Base-by-base conservation (phyloP, 2,113 vertebrate genomes). In the Pagrus major region DNA sequence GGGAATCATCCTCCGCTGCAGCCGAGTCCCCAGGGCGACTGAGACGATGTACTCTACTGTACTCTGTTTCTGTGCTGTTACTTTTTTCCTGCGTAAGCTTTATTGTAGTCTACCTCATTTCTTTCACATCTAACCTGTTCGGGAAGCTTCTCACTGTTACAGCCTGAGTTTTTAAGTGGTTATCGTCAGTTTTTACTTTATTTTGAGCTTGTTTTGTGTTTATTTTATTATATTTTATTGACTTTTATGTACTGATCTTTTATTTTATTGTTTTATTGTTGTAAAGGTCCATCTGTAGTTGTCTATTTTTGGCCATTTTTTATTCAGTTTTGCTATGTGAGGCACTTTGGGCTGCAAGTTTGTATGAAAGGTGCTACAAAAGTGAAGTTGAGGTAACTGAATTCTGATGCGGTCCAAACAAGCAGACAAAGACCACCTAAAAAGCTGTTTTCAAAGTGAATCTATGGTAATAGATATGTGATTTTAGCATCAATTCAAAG, bases 1-100 rank as follows among this genome's bases (percentile, higher is more conserved):
- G 33, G 47, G 56, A 44, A 71, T 59, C 20, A 46, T 35, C 74
- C 84, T 71, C 39, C 49, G 65, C 41, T 51, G 64, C 25, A 61
- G 42, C 33, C 21, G 16, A 20, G 70, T 37, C 59, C 35, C 47
- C 23, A 6, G 51, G 65, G 70, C 31, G 41, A 59, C 18, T 11
- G 31, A 39, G 21, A 14, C 20, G 2, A 39, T 35, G 27, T 29
- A 59, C 41, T 33, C 11, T 23, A 25, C n/a, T 23, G n/a, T 35
- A 20, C 12, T 46, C 20, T 5, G 37, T 10, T 49, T 64, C 41
- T 56, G n/a, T 25, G 15, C 37, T 29, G 9, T 21, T 12, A 27
- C 37, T 4, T 12, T 14, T 23, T 56, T 59, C 14, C 15, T 7
- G 2, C 14, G 5, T 63, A 21, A 14, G 20, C 23, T 63, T 52